These are phyloP conservation scores for Ophion obscuratus DNA, from an alignment of 2,888 invertebrate species.

Conservation along the genomic window DNA sequence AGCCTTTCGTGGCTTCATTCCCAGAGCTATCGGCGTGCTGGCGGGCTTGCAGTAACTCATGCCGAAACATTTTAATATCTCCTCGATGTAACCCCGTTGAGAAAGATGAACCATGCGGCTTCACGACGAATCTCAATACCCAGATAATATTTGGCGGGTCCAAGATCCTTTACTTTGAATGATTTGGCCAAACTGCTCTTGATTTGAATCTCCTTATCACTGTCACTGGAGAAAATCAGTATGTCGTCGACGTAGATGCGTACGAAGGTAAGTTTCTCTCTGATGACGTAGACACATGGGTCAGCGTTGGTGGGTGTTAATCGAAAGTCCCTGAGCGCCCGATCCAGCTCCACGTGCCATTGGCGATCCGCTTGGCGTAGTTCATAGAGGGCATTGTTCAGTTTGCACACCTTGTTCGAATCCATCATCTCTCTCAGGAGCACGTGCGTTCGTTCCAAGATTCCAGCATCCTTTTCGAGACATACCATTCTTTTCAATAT, in stretches of 20 bases:
- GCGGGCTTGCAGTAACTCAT: constrained; percentile 73
- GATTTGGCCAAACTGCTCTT: constrained; percentile 45
- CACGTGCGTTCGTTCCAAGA: constrained; percentile 33
- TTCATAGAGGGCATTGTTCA: constrained; percentile 56
- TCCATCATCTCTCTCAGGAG: constrained; percentile 41
- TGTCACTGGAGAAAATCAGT: constrained; percentile 49
- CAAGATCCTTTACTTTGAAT: constrained; percentile 66
- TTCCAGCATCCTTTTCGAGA: not conserved
- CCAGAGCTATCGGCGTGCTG: constrained; percentile 68
- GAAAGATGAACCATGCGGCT: not conserved
- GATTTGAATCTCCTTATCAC: constrained; percentile 43
- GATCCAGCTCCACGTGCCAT: not conserved
- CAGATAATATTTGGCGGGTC: constrained; percentile 66
- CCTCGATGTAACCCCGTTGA: constrained; percentile 68
- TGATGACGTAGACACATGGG: not conserved
- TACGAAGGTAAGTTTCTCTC: constrained; percentile 68
- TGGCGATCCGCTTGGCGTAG: not conserved
- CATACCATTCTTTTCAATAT: constrained; percentile 1
- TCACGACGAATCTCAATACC: constrained; percentile 66
- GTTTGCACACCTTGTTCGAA: constrained; percentile 60
- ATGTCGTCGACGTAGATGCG: constrained; percentile 39
- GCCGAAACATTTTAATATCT: constrained; percentile 70
- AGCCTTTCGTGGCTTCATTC: constrained; percentile 40
- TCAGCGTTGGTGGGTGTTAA: not conserved
- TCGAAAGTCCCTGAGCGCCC: not conserved